These are phyloP conservation scores for Danionella dracula DNA, from an alignment of 2,797 vertebrate genomes.

Conservation along the genomic window DNA sequence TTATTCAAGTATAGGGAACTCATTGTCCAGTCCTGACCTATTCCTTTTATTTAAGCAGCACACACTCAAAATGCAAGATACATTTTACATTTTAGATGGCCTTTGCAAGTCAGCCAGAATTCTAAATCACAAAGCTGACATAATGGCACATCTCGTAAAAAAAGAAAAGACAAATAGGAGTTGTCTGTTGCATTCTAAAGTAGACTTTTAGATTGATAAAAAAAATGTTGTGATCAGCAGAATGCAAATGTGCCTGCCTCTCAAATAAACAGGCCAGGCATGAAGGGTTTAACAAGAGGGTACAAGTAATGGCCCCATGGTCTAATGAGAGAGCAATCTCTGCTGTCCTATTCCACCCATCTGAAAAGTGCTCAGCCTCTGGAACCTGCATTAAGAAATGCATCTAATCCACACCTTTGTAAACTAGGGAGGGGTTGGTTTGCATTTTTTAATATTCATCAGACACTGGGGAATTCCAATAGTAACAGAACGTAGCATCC, in stretches of 20 bases:
- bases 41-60: too few species aligned
- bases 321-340: conserved; percentile 32
- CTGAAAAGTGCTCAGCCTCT: background rate
- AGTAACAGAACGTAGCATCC: background rate
- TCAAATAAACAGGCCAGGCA: conserved; percentile 24
- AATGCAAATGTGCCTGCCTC: conserved; percentile 30
- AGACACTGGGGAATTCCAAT: background rate
- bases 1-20: too few species aligned
- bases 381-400: conserved; percentile 4
- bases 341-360: background rate
- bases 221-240: conserved; percentile 31
- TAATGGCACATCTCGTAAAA: background rate
- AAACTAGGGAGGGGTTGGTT: conserved; percentile 13
- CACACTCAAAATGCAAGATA: too few species aligned
- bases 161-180: conserved; percentile 6
- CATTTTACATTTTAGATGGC: conserved; percentile 8
- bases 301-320: background rate
- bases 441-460: conserved; percentile 3
- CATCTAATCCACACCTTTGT: background rate
- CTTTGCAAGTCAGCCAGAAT: conserved; percentile 11
- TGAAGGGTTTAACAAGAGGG: conserved; percentile 27
- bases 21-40: too few species aligned
- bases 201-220: conserved; percentile 20
- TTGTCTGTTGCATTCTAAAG: conserved; percentile 7
- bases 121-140: conserved; percentile 28